Evolutionary conservation across 2,888 invertebrate species (phyloP).

Genomic region (Trissonchulus sp.): DNA sequence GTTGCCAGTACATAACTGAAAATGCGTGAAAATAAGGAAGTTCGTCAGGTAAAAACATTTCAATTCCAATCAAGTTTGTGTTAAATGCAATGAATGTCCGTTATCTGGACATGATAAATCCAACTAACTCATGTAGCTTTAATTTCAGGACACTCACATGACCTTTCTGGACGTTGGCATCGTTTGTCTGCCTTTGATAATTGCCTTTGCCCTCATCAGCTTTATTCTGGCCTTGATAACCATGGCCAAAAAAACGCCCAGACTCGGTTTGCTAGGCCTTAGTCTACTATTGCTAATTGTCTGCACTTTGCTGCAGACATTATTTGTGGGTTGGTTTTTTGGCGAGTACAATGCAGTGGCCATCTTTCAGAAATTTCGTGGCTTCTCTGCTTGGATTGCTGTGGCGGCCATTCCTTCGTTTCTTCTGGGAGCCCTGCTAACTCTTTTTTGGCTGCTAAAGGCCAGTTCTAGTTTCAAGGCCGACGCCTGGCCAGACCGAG

Average conservation of each 20-base stretch:
- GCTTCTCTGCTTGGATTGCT: neutral
- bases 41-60: no score
- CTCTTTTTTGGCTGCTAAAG: neutral
- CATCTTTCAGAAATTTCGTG: neutral
- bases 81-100: no score
- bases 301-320: neutral
- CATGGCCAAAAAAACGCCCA: neutral
- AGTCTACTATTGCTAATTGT: neutral
- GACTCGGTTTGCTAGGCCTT: neutral
- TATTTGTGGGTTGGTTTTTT: neutral
- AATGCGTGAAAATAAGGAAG: no score
- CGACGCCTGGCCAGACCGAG: neutral
- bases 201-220: no score
- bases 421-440: neutral
- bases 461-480: neutral
- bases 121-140: no score
- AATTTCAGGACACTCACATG: no score
- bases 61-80: no score
- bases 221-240: neutral
- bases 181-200: neutral
- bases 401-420: neutral
- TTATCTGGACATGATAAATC: no score
- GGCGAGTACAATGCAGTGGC: neutral
- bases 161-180: no score
- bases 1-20: no score